Base-by-base conservation (phyloP, 2,113 vertebrate species). In the Uria aalge region DNA sequence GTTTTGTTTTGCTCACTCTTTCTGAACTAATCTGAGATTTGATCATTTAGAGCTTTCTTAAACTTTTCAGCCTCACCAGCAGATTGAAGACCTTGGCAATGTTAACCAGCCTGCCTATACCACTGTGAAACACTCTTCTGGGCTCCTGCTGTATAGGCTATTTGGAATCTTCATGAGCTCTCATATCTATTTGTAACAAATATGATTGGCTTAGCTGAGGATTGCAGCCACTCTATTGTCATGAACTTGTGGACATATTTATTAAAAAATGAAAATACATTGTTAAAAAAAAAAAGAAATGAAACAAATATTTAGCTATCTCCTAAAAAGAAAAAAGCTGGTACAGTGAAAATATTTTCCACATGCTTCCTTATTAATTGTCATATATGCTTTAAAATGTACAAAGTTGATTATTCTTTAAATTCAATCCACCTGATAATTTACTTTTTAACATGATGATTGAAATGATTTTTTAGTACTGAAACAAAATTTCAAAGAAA, bases 401-500 rank as follows among this genome's bases (percentile, higher is more conserved):
- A 59, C 30, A 29, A 86, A 62, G 3, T 18, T 47, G 4, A 45
- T 43, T 38, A 38, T 48, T 71, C 30, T 76, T 79, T 53, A 83
- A 86, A 66, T 71, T 78, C 17, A 43, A 10, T 62, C 6, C 24
- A 40, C 24, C 48, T 92, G 84, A 94, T 13, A 63, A 90, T 89
- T 94, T 89, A 55, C 34, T 94, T 96, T 67, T 94, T 76, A 92
- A 90, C 62, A 56, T 66, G 56, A 76, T 40, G 56, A 48, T 79
- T 96, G 53, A 92, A 95, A 92, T 85, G 32, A 92, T 96, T 94
- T 95, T 92, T 85, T 92, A 64, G 77, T 81, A 90, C 66, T 86
- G 30, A 88, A 94, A 73, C 50, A 91, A 89, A 66, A 72, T 84
- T 90, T 55, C 48, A 94, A 95, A 90, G 62, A 38, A 81, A 96